Evolutionary conservation across 30 jellyfish, hydroid and myxozoan genomes (phyloP).

Genomic region (Rhopilema esculentum): DNA sequence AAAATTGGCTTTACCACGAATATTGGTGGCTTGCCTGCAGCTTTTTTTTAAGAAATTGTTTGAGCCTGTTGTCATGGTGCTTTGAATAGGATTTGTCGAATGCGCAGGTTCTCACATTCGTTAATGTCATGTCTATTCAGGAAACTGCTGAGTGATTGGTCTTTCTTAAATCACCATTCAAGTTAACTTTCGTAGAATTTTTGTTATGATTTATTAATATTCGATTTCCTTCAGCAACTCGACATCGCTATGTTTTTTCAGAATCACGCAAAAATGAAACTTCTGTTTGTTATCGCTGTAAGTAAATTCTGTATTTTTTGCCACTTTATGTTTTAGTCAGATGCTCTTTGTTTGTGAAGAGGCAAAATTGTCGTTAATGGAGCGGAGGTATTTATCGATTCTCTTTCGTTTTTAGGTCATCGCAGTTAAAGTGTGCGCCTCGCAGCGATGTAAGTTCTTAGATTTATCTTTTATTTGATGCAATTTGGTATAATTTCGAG

Average conservation of each 20-base stretch:
- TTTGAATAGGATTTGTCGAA: not conserved
- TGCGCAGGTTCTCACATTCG: not conserved
- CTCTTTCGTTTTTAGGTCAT: not conserved
- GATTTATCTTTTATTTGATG: not conserved
- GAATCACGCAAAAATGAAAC: too few species aligned
- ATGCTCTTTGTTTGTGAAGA: too few species aligned
- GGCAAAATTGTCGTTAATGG: too few species aligned
- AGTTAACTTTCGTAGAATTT: not conserved
- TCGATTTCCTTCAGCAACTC: too few species aligned
- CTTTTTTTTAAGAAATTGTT: not conserved
- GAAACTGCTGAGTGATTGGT: not conserved
- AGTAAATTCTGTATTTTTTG: not conserved
- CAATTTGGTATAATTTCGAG: too few species aligned
- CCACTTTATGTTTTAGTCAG: too few species aligned
- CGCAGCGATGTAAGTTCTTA: constrained; percentile 7
- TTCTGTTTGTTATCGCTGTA: not conserved
- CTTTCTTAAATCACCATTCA: not conserved
- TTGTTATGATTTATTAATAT: not conserved
- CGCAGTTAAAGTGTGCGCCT: not conserved
- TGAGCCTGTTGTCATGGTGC: not conserved
- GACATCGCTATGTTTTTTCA: too few species aligned
- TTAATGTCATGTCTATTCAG: not conserved
- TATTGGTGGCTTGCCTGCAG: not conserved
- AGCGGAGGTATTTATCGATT: not conserved
- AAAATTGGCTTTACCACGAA: not conserved